A percentile compares a stretch with the other conserved stretches of the same genome.
These are phyloP conservation scores for Eurosta solidaginis DNA, from an alignment of 1,140 invertebrate species.

Conservation along the genomic window DNA sequence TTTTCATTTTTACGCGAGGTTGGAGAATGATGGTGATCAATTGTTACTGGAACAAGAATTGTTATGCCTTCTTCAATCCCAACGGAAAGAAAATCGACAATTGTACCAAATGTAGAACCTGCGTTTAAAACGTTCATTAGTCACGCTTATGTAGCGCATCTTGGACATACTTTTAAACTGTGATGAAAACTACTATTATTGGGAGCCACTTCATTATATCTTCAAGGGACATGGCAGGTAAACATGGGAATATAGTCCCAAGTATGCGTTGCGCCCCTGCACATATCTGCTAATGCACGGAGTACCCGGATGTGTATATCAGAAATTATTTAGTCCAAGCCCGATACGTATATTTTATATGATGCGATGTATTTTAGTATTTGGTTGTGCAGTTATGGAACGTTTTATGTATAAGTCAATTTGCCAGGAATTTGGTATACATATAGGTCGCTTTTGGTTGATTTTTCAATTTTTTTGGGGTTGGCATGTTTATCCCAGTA, in stretches of 20 bases:
- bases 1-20: too few relatives aligned
- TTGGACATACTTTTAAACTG: slow-evolving; percentile 98
- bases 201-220: too few relatives aligned
- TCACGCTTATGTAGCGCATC: slow-evolving; percentile 81
- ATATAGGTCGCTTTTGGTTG: slow-evolving; percentile 83
- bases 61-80: background rate
- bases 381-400: too few relatives aligned
- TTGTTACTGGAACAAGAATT: too few relatives aligned
- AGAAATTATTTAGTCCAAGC: too few relatives aligned
- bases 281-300: too few relatives aligned
- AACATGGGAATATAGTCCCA: too few relatives aligned
- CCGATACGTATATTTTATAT: slow-evolving; percentile 91
- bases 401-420: slow-evolving; percentile 92
- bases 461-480: slow-evolving; percentile 81
- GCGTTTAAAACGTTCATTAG: slow-evolving; percentile 87
- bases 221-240: too few relatives aligned
- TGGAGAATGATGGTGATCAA: too few relatives aligned
- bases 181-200: slow-evolving; percentile 99
- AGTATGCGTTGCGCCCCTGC: too few relatives aligned
- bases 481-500: slow-evolving; percentile 93
- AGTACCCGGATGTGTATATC: too few relatives aligned
- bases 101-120: slow-evolving; percentile 71
- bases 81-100: slow-evolving; percentile 39
- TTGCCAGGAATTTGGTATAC: too few relatives aligned
- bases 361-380: slow-evolving; percentile 81